A percentile compares a stretch with the other conserved stretches of the same genome.
Conservation (phyloP, 2,797 vertebrate genomes). For the Sitta carolinensis region DNA sequence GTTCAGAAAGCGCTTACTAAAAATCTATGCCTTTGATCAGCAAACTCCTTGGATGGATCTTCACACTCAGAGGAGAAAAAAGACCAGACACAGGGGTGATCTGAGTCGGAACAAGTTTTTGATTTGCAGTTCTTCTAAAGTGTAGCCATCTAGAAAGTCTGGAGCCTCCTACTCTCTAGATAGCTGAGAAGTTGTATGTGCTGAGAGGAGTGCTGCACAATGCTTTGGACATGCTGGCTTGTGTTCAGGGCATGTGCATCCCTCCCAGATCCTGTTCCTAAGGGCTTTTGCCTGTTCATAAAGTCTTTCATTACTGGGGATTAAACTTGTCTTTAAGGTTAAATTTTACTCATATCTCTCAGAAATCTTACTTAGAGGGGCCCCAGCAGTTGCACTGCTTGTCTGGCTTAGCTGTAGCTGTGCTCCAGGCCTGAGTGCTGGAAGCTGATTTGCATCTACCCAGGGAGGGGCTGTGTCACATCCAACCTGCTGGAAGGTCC, state of each 20-base stretch:
- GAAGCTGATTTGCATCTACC: neutral
- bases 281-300: neutral
- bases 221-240: neutral
- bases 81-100: neutral
- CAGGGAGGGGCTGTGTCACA: neutral
- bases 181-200: neutral
- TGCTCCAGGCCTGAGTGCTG: neutral
- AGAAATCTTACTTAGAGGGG: neutral
- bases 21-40: neutral
- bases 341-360: neutral
- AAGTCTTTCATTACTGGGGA: neutral
- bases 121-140: neutral
- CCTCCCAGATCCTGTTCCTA: neutral
- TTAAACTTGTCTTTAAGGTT: neutral
- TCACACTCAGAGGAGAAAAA: neutral
- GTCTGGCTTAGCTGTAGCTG: neutral
- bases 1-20: neutral
- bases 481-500: neutral
- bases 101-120: neutral
- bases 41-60: neutral
- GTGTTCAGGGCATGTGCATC: neutral
- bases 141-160: neutral
- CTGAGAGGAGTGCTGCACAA: fast-evolving
- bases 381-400: fast-evolving
- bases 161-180: neutral